phyloP scores from a whole-genome alignment of 2,797 vertebrate species.

The Pagetopsis macropterus region DNA sequence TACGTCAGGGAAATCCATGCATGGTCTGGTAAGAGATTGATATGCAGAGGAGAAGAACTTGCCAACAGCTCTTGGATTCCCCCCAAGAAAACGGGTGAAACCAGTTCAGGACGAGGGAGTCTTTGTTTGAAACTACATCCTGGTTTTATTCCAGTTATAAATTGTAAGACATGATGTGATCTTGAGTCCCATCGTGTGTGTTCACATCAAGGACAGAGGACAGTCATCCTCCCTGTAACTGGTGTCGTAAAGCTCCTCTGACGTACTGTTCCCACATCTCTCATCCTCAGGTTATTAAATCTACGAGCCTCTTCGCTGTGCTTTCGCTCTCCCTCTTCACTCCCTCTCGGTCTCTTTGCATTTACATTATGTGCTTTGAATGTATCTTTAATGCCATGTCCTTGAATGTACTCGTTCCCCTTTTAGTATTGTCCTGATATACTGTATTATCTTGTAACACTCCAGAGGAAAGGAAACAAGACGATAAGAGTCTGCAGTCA shows the following conservation, averaged over 20 bases:
- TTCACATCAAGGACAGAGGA: constrained; percentile 22
- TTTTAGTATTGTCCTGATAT: not conserved
- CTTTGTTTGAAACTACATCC: constrained; percentile 9
- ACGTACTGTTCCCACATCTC: not conserved
- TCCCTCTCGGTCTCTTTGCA: constrained; percentile 1
- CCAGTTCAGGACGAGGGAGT: not conserved
- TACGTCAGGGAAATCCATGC: constrained; percentile 1
- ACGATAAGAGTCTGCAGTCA: not conserved
- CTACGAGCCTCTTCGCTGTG: not conserved
- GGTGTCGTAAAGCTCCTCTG: constrained; percentile 9
- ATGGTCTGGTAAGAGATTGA: constrained; percentile 31
- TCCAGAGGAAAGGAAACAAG: not conserved
- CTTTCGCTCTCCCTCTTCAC: not conserved
- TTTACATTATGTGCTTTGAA: not conserved
- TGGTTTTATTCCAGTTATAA: not conserved
- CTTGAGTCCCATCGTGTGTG: constrained; percentile 23
- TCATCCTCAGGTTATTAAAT: not conserved
- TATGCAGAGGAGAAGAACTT: constrained; percentile 25
- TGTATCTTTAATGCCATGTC: not conserved
- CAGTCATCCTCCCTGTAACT: constrained; percentile 23
- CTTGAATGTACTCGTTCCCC: not conserved
- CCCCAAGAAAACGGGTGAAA: not conserved
- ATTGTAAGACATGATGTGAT: constrained; percentile 12
- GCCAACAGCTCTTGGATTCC: not conserved
- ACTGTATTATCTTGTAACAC: not conserved